These are phyloP conservation scores for Dynastes maya DNA, from an alignment of 2,888 invertebrate genomes.

Conservation along the genomic window DNA sequence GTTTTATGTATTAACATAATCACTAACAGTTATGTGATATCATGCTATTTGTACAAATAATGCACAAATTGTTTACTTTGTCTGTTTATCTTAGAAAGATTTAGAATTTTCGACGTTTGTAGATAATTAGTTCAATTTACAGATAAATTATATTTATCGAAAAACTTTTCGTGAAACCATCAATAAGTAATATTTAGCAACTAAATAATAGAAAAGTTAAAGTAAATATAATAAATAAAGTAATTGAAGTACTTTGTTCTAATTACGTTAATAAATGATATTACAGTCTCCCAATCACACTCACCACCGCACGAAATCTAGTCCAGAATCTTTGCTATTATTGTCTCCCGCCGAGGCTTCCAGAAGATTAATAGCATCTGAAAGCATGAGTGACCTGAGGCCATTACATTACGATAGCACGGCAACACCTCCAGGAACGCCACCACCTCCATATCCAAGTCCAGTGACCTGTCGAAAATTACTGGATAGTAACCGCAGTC, in stretches of 20 bases:
- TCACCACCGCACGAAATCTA: slow-evolving; percentile 79
- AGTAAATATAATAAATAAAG: neutral
- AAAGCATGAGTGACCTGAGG: slow-evolving; percentile 76
- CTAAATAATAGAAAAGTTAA: neutral
- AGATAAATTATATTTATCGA: neutral
- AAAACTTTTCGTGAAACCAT: neutral
- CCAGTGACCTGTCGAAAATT: slow-evolving; percentile 64
- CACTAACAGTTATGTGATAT: slow-evolving; percentile 7
- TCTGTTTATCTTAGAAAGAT: neutral
- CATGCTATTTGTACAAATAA: neutral
- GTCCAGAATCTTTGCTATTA: slow-evolving; percentile 74
- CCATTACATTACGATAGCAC: slow-evolving; percentile 69
- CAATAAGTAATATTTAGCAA: neutral
- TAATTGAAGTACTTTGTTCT: slow-evolving; percentile 37
- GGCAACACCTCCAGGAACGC: slow-evolving; percentile 87
- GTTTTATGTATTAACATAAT: neutral
- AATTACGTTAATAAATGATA: slow-evolving; percentile 69
- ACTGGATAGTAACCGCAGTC: slow-evolving; percentile 55
- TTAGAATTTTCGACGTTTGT: neutral
- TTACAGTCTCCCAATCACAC: slow-evolving; percentile 69
- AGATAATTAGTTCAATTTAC: neutral
- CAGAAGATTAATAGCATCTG: slow-evolving; percentile 73
- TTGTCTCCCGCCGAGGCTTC: slow-evolving; percentile 69
- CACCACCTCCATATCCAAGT: slow-evolving; percentile 86
- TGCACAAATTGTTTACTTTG: neutral